phyloP scores from a whole-genome alignment of 2,113 vertebrate species.

The Lycaon pictus region DNA sequence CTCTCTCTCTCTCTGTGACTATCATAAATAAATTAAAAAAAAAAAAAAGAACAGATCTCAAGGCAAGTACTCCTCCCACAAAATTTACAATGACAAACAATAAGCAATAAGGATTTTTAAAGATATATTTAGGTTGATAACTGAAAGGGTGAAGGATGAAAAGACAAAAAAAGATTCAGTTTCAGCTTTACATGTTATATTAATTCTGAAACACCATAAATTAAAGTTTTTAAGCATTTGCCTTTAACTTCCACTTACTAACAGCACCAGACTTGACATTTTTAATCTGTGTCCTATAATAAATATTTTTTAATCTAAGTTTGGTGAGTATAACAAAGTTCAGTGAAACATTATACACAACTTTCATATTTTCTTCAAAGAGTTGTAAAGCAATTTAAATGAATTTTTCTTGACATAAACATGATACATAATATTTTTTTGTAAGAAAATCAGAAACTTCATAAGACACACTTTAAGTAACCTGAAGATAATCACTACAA shows the following conservation, averaged over 20 bases:
- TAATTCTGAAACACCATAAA: neutral
- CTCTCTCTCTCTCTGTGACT: too few species aligned
- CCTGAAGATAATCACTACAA: neutral
- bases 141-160: neutral
- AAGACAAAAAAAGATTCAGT: neutral
- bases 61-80: neutral
- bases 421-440: neutral
- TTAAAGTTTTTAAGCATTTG: neutral
- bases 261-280: neutral
- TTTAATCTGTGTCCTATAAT: neutral
- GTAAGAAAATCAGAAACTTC: neutral
- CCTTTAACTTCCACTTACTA: neutral
- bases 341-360: neutral
- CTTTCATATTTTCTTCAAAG: slow-evolving; percentile 26
- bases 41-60: neutral
- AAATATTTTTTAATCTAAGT: slow-evolving; percentile 48
- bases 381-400: slow-evolving; percentile 40
- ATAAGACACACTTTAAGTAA: neutral
- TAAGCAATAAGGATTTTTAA: neutral
- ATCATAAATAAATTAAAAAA: too few species aligned
- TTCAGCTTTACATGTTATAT: neutral
- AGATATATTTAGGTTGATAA: slow-evolving; percentile 23
- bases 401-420: slow-evolving; percentile 1
- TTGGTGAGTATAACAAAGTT: neutral
- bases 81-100: neutral